phyloP scores from a whole-genome alignment of 1,140 invertebrate genomes.

The Cydia splendana region DNA sequence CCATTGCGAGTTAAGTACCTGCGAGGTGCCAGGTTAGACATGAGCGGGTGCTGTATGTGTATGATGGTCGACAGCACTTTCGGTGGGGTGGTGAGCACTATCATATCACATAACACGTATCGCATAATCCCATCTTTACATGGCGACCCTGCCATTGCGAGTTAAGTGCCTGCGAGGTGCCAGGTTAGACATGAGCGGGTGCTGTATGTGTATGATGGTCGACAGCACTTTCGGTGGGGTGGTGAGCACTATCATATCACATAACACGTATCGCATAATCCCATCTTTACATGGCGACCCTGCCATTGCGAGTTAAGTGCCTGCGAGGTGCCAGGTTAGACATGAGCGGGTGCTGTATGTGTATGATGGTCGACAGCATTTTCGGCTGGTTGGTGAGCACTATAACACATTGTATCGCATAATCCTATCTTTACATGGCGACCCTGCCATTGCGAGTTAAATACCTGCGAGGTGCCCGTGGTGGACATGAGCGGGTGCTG shows the following conservation, averaged over 20 bases:
- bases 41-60: too few species aligned
- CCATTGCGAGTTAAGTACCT: too few species aligned
- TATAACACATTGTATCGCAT: background rate
- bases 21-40: too few species aligned
- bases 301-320: constrained; percentile 39
- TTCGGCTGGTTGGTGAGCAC: constrained; percentile 74
- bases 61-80: too few species aligned
- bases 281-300: background rate
- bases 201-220: constrained; percentile 77
- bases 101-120: too few species aligned
- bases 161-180: too few species aligned
- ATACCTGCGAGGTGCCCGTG: constrained; percentile 67
- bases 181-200: too few species aligned
- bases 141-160: background rate
- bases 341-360: constrained; percentile 77
- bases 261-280: too few species aligned
- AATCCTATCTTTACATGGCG: background rate
- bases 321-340: constrained; percentile 66
- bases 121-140: background rate
- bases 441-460: background rate
- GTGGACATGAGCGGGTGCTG: constrained; percentile 74
- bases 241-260: too few species aligned
- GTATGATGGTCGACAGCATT: constrained; percentile 76
- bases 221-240: constrained; percentile 68
- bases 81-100: too few species aligned